Percentiles rank a stretch among this genome's conserved stretches.
Evolutionary conservation across 2,888 invertebrate genomes (phyloP).

Genomic region (Epirrhoe tristata): DNA sequence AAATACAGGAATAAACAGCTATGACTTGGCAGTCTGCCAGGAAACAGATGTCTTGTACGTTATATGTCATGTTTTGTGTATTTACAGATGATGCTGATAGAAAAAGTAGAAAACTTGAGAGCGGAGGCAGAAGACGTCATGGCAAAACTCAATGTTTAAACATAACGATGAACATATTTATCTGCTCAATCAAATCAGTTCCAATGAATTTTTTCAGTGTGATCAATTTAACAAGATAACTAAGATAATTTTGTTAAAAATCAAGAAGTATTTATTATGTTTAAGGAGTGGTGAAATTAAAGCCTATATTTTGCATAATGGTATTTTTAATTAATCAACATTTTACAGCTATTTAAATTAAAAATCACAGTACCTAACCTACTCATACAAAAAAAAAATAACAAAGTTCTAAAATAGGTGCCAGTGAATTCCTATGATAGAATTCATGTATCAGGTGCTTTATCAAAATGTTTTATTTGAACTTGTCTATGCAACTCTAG

Average conservation of each 20-base stretch:
- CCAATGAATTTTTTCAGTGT: not conserved
- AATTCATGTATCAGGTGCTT: too few species aligned
- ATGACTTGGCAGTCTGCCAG: not conserved
- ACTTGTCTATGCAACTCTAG: too few species aligned
- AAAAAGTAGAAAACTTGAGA: constrained; percentile 93
- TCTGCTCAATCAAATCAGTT: not conserved
- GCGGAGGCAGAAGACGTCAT: constrained; percentile 93
- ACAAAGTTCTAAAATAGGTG: not conserved
- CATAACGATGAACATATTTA: constrained; percentile 11
- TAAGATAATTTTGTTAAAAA: constrained; percentile 19
- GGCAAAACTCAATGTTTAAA: constrained; percentile 81
- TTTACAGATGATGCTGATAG: constrained; percentile 90
- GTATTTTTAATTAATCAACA: not conserved
- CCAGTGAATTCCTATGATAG: too few species aligned
- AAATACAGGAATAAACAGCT: too few species aligned
- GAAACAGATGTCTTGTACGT: not conserved
- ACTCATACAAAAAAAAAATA: not conserved
- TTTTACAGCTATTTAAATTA: not conserved
- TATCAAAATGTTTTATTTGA: too few species aligned
- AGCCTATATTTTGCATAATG: constrained; percentile 3
- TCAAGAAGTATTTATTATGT: not conserved
- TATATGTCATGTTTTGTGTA: not conserved
- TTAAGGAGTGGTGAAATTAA: not conserved
- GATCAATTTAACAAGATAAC: not conserved
- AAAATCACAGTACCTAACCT: not conserved